phyloP scores from a whole-genome alignment of 2,888 invertebrate genomes.

The Pinctada fucata region DNA sequence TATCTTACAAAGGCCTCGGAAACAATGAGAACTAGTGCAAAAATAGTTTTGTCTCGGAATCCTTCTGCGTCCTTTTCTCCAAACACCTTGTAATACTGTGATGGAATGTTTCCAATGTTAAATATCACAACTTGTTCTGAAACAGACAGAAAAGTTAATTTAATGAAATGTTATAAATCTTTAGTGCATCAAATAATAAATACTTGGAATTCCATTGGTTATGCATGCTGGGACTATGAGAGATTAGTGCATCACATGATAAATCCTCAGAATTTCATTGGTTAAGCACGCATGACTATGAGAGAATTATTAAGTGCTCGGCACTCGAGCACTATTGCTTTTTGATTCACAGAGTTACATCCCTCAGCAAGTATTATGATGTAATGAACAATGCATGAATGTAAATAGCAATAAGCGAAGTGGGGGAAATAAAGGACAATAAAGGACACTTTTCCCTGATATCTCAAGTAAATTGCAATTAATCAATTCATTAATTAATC shows the following conservation, averaged over 20 bases:
- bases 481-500: too few relatives aligned
- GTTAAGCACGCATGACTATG: neutral
- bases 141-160: conserved; percentile 24
- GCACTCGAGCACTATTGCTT: too few relatives aligned
- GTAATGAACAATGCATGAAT: too few relatives aligned
- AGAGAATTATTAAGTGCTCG: too few relatives aligned
- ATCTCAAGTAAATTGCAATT: too few relatives aligned
- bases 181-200: neutral
- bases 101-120: conserved; percentile 80
- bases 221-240: neutral
- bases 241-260: too few relatives aligned
- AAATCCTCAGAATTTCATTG: too few relatives aligned
- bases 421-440: too few relatives aligned
- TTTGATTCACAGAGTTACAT: too few relatives aligned
- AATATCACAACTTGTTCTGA: conserved; percentile 80
- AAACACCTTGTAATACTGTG: conserved; percentile 79
- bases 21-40: conserved; percentile 74
- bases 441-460: too few relatives aligned
- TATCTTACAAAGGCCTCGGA: conserved; percentile 76
- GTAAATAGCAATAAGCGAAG: too few relatives aligned
- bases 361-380: too few relatives aligned
- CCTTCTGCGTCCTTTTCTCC: conserved; percentile 77
- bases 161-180: neutral
- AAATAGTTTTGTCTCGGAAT: conserved; percentile 75
- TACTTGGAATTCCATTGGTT: neutral